A percentile compares a stretch with the other conserved stretches of the same genome.
Conservation (phyloP, 1,140 invertebrate species). For the Phocides pigmalion region DNA sequence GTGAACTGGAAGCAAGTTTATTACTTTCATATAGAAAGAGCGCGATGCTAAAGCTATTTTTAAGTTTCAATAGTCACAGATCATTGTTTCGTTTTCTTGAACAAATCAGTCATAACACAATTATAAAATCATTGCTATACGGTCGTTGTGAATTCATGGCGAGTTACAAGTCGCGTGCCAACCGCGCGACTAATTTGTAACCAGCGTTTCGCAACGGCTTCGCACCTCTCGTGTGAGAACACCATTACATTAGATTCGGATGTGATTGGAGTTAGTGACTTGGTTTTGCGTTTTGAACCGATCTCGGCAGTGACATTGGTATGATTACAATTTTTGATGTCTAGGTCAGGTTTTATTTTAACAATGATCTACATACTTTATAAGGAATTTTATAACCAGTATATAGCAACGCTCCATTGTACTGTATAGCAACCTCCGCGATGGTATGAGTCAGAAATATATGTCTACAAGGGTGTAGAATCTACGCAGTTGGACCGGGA, state of each 20-base stretch:
- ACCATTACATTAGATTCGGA: slow-evolving; percentile 50
- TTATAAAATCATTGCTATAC: slow-evolving; percentile 50
- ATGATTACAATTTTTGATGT: slow-evolving; percentile 7
- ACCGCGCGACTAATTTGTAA: slow-evolving; percentile 60
- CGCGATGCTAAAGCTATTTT: not conserved
- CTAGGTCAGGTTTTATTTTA: slow-evolving; percentile 1
- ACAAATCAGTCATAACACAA: slow-evolving; percentile 39
- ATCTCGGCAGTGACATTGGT: slow-evolving; percentile 47
- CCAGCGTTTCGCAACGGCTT: slow-evolving; percentile 49
- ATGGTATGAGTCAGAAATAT: no score
- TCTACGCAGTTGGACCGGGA: no score
- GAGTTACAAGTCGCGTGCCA: slow-evolving; percentile 58
- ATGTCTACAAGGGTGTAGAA: no score
- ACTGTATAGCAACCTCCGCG: no score
- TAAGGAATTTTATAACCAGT: no score
- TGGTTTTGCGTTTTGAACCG: slow-evolving; percentile 34
- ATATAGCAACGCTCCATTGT: no score
- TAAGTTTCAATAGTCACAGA: slow-evolving; percentile 23
- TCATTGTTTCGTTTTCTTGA: slow-evolving; percentile 32
- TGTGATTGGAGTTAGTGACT: slow-evolving; percentile 36
- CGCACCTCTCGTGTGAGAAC: slow-evolving; percentile 42
- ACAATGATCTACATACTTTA: not conserved
- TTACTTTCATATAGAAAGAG: no score
- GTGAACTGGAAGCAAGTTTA: no score
- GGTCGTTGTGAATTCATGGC: slow-evolving; percentile 55